Conservation (phyloP, 1,140 invertebrate species). For the Dufourea novaeangliae region DNA sequence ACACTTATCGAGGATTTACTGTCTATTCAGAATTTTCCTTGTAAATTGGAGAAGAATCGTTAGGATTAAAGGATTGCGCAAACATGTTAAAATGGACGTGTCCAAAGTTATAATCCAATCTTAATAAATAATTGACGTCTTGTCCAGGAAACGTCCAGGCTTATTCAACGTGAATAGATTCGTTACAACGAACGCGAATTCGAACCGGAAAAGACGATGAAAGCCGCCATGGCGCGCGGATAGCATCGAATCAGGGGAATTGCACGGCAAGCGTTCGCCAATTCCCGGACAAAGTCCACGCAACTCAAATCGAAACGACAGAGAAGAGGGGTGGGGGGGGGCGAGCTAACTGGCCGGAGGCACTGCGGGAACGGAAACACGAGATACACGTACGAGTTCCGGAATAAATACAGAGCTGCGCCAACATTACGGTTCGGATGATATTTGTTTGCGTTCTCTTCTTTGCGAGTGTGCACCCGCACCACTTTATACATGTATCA, state of each 20-base stretch:
- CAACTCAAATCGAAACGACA: slow-evolving; percentile 15
- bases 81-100: too few species aligned
- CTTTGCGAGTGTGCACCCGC: slow-evolving; percentile 2
- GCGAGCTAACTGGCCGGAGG: slow-evolving; percentile 27
- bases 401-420: slow-evolving; percentile 23
- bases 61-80: too few species aligned
- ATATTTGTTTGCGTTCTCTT: slow-evolving; percentile 37
- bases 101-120: too few species aligned
- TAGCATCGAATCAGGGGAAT: neutral
- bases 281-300: neutral
- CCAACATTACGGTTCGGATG: slow-evolving; percentile 24
- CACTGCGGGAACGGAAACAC: slow-evolving; percentile 25
- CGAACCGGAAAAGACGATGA: neutral
- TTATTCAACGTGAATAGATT: too few species aligned
- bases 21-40: too few species aligned
- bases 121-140: too few species aligned
- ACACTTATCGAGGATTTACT: too few species aligned
- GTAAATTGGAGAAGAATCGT: too few species aligned
- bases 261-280: neutral
- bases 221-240: neutral
- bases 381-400: slow-evolving; percentile 23
- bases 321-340: too few species aligned
- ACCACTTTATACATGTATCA: slow-evolving; percentile 33
- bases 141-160: too few species aligned
- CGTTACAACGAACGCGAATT: neutral